phyloP scores from a whole-genome alignment of 2,888 invertebrate species.

The Xestia c-nigrum region DNA sequence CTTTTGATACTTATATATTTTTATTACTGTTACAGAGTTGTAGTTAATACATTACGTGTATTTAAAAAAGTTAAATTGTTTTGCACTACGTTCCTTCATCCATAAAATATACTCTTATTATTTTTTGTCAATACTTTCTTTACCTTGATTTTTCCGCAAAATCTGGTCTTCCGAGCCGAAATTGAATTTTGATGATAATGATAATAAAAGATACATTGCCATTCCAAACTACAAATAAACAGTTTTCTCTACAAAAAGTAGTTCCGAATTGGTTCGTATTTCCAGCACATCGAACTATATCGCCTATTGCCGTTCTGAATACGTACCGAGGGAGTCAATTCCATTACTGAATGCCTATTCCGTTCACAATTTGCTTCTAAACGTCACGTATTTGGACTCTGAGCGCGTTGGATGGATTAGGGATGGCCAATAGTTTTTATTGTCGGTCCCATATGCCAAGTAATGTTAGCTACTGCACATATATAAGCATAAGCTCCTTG shows the following conservation, averaged over 20 bases:
- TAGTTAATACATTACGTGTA: too few relatives aligned
- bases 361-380: constrained; percentile 47
- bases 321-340: constrained; percentile 55
- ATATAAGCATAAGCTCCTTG: not conserved
- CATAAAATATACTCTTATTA: too few relatives aligned
- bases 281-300: constrained; percentile 22
- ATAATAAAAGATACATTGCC: not conserved
- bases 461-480: not conserved
- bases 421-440: constrained; percentile 11
- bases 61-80: too few relatives aligned
- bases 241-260: constrained; percentile 15
- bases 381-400: constrained; percentile 44
- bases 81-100: too few relatives aligned
- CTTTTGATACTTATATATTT: too few relatives aligned
- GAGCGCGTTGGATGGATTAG: constrained; percentile 13
- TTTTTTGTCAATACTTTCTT: not conserved
- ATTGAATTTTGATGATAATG: too few relatives aligned
- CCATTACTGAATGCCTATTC: constrained; percentile 47
- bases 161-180: too few relatives aligned
- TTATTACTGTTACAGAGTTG: too few relatives aligned
- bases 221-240: not conserved
- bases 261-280: constrained; percentile 35
- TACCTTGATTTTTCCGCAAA: too few relatives aligned
- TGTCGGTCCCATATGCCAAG: not conserved
- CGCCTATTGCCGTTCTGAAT: constrained; percentile 53